Evolutionary conservation across 2,888 invertebrate genomes (phyloP), one percentile per base, ranked within the genome.

Genomic region (Lithophane socia): DNA sequence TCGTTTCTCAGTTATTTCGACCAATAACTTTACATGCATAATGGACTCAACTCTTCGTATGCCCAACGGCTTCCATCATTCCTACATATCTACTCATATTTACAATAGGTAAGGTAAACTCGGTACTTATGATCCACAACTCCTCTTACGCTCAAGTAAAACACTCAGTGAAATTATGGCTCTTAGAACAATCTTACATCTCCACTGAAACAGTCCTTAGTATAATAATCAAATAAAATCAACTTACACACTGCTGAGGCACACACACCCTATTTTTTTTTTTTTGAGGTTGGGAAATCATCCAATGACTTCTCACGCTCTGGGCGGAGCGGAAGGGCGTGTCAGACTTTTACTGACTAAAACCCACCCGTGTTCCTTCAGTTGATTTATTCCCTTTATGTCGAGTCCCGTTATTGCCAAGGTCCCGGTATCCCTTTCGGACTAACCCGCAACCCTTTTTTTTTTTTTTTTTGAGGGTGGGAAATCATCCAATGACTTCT

Each of bases 1-100:
- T 70, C 58, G 13, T 29, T 79, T 79, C 63, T 64, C 13, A 47
- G 24, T 70, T 70, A 70, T 73, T 70, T 58, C 69, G 58, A 56
- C 37, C 77, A 54, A 71, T 63, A 61, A 63, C 60, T 79, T 82
- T 68, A 75, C 68, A 79, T 72, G 24, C 42, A 75, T 75, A 74
- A 79, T 75, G 16, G 49, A 56, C 37, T 37, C 37, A 18, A 60
- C 18, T 61, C 29, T 18, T 5, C 29, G 29, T 29, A 61, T 61
- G 29, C 5, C 29, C 61, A 61, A 61, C 10, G 10, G 29, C 10
- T 61, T 29, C 10, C 29, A 29, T 61, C 18, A 61, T 61, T 61
- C 4, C 4, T 56, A 56, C 4, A n/a, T n/a, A n/a, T n/a, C n/a
- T n/a, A n/a, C n/a, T n/a, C n/a, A n/a, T n/a, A n/a, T n/a, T n/a